A percentile compares a stretch with the other conserved stretches of the same genome.
These are phyloP conservation scores for Chrysocyon brachyurus DNA, from an alignment of 2,797 vertebrate species.

Conservation along the genomic window DNA sequence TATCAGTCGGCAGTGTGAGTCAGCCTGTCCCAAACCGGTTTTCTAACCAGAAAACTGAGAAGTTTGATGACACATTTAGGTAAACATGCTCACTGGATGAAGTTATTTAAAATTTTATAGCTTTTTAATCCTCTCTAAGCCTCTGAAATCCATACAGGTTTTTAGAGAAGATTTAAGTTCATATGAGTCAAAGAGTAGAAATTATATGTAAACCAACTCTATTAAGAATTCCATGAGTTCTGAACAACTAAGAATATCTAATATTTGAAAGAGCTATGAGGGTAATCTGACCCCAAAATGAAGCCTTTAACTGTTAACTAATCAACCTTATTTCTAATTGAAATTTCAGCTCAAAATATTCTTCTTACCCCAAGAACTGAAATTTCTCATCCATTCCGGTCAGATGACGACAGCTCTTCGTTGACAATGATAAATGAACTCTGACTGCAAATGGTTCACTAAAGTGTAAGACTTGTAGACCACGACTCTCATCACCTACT, in stretches of 20 bases:
- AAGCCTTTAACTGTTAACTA: constrained; percentile 73
- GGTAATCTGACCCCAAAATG: constrained; percentile 65
- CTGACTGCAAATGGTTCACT: constrained; percentile 42
- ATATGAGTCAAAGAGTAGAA: constrained; percentile 80
- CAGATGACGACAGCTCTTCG: constrained; percentile 67
- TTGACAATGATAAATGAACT: constrained; percentile 66
- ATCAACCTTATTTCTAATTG: constrained; percentile 67
- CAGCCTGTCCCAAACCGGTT: constrained; percentile 85
- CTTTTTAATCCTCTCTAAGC: constrained; percentile 80
- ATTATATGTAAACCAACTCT: constrained; percentile 81
- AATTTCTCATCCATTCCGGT: constrained; percentile 67
- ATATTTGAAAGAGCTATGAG: constrained; percentile 65
- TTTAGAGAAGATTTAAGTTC: constrained; percentile 82
- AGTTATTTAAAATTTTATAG: constrained; percentile 85
- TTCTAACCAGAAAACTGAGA: constrained; percentile 86
- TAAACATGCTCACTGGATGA: constrained; percentile 86
- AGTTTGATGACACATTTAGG: constrained; percentile 86
- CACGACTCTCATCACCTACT: constrained; percentile 50
- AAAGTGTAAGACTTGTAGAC: constrained; percentile 50
- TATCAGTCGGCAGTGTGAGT: constrained; percentile 83
- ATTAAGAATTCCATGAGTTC: constrained; percentile 79
- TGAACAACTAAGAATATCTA: constrained; percentile 76
- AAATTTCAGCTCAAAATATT: constrained; percentile 67
- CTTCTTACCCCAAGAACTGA: constrained; percentile 67
- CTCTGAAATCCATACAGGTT: constrained; percentile 82